Conservation (phyloP, 2,888 invertebrate genomes). For the Andrena fulva region DNA sequence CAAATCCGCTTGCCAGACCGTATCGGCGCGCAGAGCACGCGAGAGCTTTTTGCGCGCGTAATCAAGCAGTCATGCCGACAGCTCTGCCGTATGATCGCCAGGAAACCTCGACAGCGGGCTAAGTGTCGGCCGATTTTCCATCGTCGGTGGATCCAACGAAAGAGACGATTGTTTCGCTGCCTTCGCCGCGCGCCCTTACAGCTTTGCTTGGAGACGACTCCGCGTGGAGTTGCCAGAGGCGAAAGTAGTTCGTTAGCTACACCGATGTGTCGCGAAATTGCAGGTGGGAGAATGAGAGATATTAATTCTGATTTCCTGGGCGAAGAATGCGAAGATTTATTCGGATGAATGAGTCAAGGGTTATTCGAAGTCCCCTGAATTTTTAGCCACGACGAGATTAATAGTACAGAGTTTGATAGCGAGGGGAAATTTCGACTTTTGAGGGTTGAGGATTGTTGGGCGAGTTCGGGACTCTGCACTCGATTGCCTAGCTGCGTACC, state of each 20-base stretch:
- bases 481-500: background rate
- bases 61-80: slow-evolving; percentile 29
- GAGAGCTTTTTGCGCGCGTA: slow-evolving; percentile 39
- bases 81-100: background rate
- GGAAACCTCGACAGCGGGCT: background rate
- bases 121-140: background rate
- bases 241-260: too few species aligned
- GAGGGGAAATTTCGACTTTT: background rate
- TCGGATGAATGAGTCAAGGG: too few species aligned
- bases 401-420: background rate
- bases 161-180: background rate
- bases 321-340: too few species aligned
- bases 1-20: slow-evolving; percentile 29
- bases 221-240: too few species aligned
- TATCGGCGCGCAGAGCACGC: slow-evolving; percentile 17
- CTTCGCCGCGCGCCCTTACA: too few species aligned
- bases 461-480: background rate
- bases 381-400: too few species aligned
- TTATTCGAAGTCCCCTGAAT: too few species aligned
- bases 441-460: background rate
- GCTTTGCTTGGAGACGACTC: background rate
- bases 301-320: too few species aligned
- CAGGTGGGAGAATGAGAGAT: too few species aligned
- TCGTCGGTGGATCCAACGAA: background rate
- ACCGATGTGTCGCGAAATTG: too few species aligned